Percentiles rank a stretch among this genome's conserved stretches.
Conservation (phyloP, 2,888 invertebrate species). For the Herminia tarsipennalis region DNA sequence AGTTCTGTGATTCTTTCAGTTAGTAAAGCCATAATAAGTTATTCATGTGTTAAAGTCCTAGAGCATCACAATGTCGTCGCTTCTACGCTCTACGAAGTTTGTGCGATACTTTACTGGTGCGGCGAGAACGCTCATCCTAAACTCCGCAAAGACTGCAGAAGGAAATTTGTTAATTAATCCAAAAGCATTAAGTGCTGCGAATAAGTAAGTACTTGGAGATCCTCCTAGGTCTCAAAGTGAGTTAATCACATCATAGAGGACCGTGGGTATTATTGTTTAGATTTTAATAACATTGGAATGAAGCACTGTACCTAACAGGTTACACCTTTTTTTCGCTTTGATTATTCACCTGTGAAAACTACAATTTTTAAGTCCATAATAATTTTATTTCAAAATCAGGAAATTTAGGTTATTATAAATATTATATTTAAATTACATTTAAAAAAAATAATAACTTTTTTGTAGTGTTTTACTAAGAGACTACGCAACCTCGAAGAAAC, state of each 20-base stretch:
- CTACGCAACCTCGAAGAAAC: slow-evolving; percentile 83
- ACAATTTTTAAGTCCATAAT: no score
- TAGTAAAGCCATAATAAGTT: neutral
- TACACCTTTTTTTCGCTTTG: no score
- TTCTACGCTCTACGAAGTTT: slow-evolving; percentile 90
- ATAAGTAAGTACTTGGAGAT: slow-evolving; percentile 77
- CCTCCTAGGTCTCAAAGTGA: no score
- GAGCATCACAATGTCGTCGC: slow-evolving; percentile 84
- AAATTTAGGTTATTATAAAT: no score
- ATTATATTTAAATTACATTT: neutral
- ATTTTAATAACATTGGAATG: no score
- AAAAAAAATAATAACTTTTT: no score
- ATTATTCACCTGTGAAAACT: no score
- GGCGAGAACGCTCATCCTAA: slow-evolving; percentile 88
- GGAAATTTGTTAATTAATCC: slow-evolving; percentile 79
- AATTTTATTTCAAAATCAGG: no score
- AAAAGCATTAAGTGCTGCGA: slow-evolving; percentile 68
- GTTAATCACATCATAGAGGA: no score
- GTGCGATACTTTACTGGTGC: slow-evolving; percentile 90
- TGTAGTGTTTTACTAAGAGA: slow-evolving; percentile 86
- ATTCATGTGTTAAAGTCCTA: slow-evolving; percentile 41
- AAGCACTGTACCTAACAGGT: no score
- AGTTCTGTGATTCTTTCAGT: slow-evolving; percentile 20
- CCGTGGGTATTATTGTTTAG: no score
- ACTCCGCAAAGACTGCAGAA: slow-evolving; percentile 88